A percentile compares a stretch with the other conserved stretches of the same genome.
Conservation (phyloP, 2,113 vertebrate genomes). For the Propithecus coquereli region DNA sequence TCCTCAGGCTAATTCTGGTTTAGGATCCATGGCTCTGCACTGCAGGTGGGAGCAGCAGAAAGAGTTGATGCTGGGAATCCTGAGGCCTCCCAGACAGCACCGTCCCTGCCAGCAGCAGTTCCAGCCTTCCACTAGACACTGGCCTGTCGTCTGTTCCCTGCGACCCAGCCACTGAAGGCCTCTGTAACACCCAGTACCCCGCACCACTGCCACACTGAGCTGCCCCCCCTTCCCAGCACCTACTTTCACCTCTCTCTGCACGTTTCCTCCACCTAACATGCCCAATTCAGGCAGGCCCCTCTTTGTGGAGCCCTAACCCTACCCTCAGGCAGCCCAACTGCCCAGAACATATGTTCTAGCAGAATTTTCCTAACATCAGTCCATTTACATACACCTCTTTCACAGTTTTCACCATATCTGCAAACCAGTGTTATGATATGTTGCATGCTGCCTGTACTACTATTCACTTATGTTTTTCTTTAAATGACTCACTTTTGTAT, state of each 20-base stretch:
- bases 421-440: rapidly evolving
- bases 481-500: neutral
- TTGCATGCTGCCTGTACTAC: neutral
- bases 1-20: slow-evolving; percentile 52
- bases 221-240: neutral
- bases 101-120: neutral
- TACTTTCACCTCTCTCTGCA: neutral
- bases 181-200: too few species aligned
- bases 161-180: too few species aligned
- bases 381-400: too few species aligned
- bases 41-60: neutral
- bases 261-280: neutral
- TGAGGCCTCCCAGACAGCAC: neutral
- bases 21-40: neutral
- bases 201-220: neutral
- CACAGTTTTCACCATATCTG: neutral
- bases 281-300: neutral
- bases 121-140: neutral
- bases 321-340: neutral
- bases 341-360: neutral
- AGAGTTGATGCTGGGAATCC: neutral
- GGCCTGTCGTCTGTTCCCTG: neutral
- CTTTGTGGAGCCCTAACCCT: neutral
- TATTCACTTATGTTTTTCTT: neutral
- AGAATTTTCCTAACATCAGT: neutral